Percentiles rank a stretch among this genome's conserved stretches.
These are phyloP conservation scores for Haemorhous mexicanus DNA, from an alignment of 2,113 vertebrate species.

Conservation along the genomic window DNA sequence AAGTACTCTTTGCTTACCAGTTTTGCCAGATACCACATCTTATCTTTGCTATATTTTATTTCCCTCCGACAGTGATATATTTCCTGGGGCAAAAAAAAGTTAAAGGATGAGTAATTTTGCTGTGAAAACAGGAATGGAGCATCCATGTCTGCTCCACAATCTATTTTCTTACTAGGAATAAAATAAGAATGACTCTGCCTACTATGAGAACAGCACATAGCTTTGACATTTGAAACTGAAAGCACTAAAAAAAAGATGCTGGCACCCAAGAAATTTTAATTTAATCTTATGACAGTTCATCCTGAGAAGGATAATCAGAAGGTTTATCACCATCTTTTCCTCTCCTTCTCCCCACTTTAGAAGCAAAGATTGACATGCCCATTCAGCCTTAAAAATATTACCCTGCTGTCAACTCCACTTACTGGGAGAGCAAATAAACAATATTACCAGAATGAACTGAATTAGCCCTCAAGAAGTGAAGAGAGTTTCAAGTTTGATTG, in stretches of 20 bases:
- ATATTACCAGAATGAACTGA: not conserved
- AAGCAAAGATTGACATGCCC: not conserved
- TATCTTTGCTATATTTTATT: slow-evolving; percentile 96
- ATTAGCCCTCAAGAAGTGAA: not conserved
- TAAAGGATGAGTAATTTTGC: not conserved
- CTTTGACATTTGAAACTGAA: not conserved
- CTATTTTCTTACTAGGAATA: not conserved
- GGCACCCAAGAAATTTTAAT: not conserved
- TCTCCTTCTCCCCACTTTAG: not conserved
- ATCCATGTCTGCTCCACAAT: not conserved
- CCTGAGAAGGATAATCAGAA: not conserved
- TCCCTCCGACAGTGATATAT: slow-evolving; percentile 88
- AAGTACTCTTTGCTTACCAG: slow-evolving; percentile 77
- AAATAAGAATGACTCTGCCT: not conserved
- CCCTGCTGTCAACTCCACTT: not conserved
- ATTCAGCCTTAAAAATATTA: not conserved
- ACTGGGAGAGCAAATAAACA: not conserved
- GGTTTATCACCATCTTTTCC: not conserved
- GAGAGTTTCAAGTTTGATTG: not conserved
- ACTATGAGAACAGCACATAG: not conserved
- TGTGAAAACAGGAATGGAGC: not conserved
- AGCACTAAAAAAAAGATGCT: not conserved
- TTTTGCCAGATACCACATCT: slow-evolving; percentile 99
- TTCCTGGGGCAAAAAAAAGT: slow-evolving; percentile 73
- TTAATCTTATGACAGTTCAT: not conserved